A percentile compares a stretch with the other conserved stretches of the same genome.
These are phyloP conservation scores for Thunnus maccoyii DNA, from an alignment of 2,113 vertebrate genomes.

Conservation along the genomic window DNA sequence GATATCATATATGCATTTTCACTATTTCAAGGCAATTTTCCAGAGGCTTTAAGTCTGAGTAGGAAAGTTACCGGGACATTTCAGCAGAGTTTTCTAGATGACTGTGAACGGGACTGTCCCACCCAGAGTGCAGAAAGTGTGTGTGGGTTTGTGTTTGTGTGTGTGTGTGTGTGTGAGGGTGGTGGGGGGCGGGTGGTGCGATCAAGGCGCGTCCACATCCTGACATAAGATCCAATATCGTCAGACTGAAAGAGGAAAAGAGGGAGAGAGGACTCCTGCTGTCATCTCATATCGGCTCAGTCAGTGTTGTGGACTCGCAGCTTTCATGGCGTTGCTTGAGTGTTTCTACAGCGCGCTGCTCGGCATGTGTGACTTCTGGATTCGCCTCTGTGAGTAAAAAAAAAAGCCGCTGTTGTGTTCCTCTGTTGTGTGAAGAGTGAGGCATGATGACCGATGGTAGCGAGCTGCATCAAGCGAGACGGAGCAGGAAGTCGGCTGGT, in stretches of 20 bases:
- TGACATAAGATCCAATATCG: slow-evolving; percentile 72
- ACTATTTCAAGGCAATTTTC: no score
- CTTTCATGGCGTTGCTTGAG: slow-evolving; percentile 62
- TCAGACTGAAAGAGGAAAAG: slow-evolving; percentile 57
- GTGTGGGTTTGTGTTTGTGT: not conserved
- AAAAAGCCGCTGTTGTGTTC: slow-evolving; percentile 35
- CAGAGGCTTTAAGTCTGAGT: no score
- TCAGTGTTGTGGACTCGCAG: not conserved
- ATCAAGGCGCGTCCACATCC: slow-evolving; percentile 70
- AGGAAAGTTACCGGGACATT: no score
- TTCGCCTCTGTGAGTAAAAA: slow-evolving; percentile 80
- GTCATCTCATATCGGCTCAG: slow-evolving; percentile 2
- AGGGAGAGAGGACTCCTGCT: slow-evolving; percentile 18
- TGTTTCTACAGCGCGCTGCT: slow-evolving; percentile 67
- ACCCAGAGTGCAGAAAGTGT: slow-evolving; percentile 43
- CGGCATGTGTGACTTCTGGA: slow-evolving; percentile 79
- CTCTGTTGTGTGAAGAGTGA: slow-evolving; percentile 25
- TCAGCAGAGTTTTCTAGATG: not conserved
- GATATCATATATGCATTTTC: no score
- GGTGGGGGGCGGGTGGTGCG: slow-evolving; percentile 34
- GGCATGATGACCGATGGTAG: slow-evolving; percentile 11
- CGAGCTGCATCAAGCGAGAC: not conserved
- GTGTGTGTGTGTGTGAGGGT: not conserved
- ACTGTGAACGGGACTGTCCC: slow-evolving; percentile 59
- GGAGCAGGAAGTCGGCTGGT: not conserved